These are phyloP conservation scores for Malthinus seriepunctatus DNA, from an alignment of 2,888 invertebrate species.

Conservation along the genomic window DNA sequence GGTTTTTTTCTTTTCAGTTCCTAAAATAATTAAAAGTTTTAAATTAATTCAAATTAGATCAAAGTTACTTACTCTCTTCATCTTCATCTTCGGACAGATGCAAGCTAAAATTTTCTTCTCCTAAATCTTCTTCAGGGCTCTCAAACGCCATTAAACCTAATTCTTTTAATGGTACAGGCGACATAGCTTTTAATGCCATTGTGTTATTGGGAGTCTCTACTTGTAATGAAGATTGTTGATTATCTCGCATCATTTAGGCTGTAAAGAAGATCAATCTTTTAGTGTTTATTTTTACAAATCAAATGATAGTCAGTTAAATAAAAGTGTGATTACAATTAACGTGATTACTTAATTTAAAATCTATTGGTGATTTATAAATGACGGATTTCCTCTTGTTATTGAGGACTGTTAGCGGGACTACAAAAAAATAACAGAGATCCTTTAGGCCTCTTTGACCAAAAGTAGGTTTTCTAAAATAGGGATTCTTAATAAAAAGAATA, in stretches of 20 bases:
- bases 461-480: too few relatives aligned
- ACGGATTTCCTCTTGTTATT: too few relatives aligned
- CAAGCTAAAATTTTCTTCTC: slow-evolving; percentile 48
- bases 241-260: slow-evolving; percentile 20
- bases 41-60: background rate
- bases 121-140: slow-evolving; percentile 37
- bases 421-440: too few relatives aligned
- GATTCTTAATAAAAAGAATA: too few relatives aligned
- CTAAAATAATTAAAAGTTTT: slow-evolving; percentile 5
- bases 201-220: slow-evolving; percentile 8
- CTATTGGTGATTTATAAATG: too few relatives aligned
- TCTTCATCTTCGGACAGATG: slow-evolving; percentile 50
- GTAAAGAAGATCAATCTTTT: background rate
- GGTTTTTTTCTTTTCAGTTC: slow-evolving; percentile 6
- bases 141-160: slow-evolving; percentile 5
- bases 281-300: background rate
- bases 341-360: too few relatives aligned
- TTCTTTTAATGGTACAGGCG: slow-evolving; percentile 6
- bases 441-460: too few relatives aligned
- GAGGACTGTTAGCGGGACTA: too few relatives aligned
- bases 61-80: slow-evolving; percentile 14
- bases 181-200: slow-evolving; percentile 19
- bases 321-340: too few relatives aligned
- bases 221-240: slow-evolving; percentile 13
- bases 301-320: too few relatives aligned